These are phyloP conservation scores for Sphaerophoria taeniata DNA, from an alignment of 2,888 invertebrate species.

Conservation along the genomic window DNA sequence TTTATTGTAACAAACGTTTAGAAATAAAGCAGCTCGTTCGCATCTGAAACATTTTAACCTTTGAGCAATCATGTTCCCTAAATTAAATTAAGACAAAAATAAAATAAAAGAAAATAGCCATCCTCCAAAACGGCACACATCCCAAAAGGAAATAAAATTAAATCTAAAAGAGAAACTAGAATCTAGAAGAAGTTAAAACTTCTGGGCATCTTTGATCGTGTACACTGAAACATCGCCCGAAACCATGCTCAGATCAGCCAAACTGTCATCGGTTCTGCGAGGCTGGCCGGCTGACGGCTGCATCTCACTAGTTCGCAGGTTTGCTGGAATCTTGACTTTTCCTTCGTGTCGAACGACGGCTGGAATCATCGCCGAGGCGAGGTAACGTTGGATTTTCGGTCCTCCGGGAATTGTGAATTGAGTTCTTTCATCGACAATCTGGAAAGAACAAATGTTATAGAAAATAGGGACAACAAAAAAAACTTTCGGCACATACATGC, in stretches of 20 bases:
- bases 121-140: too few species aligned
- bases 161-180: neutral
- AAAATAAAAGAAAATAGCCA: too few species aligned
- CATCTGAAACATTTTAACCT: too few species aligned
- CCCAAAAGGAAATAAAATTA: neutral
- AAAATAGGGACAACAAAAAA: slow-evolving; percentile 21
- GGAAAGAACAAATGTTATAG: neutral
- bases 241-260: slow-evolving; percentile 81
- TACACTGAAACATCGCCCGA: slow-evolving; percentile 83
- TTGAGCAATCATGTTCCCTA: too few species aligned
- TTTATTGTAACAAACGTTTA: too few species aligned
- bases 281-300: slow-evolving; percentile 37
- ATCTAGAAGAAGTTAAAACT: slow-evolving; percentile 76
- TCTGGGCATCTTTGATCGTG: slow-evolving; percentile 82
- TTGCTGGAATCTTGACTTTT: slow-evolving; percentile 78
- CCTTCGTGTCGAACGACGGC: slow-evolving; percentile 81
- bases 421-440: slow-evolving; percentile 81
- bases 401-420: slow-evolving; percentile 81
- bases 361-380: slow-evolving; percentile 79
- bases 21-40: too few species aligned
- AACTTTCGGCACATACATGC: slow-evolving; percentile 77
- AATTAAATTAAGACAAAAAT: too few species aligned
- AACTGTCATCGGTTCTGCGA: slow-evolving; percentile 77
- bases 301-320: slow-evolving; percentile 42
- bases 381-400: slow-evolving; percentile 80